Evolutionary conservation across 2,888 invertebrate genomes (phyloP).

Genomic region (Syrphus vitripennis): DNA sequence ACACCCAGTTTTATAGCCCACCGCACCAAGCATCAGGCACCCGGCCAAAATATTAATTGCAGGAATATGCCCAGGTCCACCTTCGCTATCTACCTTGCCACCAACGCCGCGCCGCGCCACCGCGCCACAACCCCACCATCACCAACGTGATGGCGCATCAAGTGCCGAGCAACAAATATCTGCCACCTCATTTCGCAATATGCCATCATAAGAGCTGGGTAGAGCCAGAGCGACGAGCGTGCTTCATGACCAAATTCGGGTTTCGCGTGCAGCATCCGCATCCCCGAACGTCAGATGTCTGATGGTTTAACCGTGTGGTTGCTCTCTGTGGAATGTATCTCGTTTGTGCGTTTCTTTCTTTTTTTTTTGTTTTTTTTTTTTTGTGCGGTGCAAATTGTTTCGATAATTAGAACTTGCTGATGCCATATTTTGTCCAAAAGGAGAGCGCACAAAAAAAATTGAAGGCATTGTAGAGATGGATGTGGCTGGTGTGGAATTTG

Average conservation of each 20-base stretch:
- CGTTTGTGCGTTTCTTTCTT: conserved; percentile 12
- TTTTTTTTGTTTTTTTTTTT: neutral
- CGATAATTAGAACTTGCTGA: conserved; percentile 68
- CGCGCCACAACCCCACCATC: neutral
- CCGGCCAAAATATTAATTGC: conserved; percentile 66
- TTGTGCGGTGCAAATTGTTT: conserved; percentile 51
- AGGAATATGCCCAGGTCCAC: conserved; percentile 44
- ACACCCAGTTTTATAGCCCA: conserved; percentile 29
- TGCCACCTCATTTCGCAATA: conserved; percentile 22
- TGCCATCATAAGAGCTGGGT: neutral
- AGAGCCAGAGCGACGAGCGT: conserved; percentile 5
- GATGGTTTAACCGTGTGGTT: conserved; percentile 34
- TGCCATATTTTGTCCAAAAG: conserved; percentile 28
- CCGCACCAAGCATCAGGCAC: conserved; percentile 33
- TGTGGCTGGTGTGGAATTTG: conserved; percentile 33
- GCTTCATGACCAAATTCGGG: conserved; percentile 38
- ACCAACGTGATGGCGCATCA: neutral
- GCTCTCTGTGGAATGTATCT: conserved; percentile 46
- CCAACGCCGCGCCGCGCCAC: neutral
- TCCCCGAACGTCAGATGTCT: conserved; percentile 34
- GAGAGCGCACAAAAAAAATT: conserved; percentile 2
- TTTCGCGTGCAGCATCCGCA: conserved; percentile 28
- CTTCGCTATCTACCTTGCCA: conserved; percentile 9
- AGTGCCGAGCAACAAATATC: conserved; percentile 51
- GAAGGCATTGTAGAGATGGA: neutral